Conservation (phyloP, 2,888 invertebrate species). For the Lampropteryx suffumata region DNA sequence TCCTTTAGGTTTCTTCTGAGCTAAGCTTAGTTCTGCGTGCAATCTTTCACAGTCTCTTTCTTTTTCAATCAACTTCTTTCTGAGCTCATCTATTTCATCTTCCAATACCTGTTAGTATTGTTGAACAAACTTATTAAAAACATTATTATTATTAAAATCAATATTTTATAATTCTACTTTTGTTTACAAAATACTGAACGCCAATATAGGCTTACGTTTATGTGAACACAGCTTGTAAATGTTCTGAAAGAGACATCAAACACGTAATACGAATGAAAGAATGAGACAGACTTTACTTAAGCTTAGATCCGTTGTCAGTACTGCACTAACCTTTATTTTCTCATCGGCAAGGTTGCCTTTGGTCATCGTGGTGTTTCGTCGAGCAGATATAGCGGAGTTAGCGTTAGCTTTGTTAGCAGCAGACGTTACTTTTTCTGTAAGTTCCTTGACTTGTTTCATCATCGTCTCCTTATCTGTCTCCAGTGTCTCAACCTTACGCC, state of each 20-base stretch:
- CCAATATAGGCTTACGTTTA: too few relatives aligned
- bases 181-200: too few relatives aligned
- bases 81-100: constrained; percentile 88
- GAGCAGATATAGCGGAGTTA: constrained; percentile 54
- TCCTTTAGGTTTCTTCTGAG: constrained; percentile 84
- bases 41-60: constrained; percentile 91
- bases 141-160: not conserved
- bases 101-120: constrained; percentile 84
- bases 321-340: constrained; percentile 83
- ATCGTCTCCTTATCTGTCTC: constrained; percentile 90
- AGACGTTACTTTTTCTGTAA: constrained; percentile 87
- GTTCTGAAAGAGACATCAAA: too few relatives aligned
- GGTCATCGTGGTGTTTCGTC: constrained; percentile 52
- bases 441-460: constrained; percentile 89
- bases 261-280: too few relatives aligned
- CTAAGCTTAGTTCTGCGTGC: constrained; percentile 86
- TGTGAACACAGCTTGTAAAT: too few relatives aligned
- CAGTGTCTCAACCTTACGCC: constrained; percentile 92
- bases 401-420: constrained; percentile 63
- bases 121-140: too few relatives aligned
- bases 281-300: too few relatives aligned
- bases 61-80: constrained; percentile 91
- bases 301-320: not conserved
- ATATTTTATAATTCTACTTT: too few relatives aligned
- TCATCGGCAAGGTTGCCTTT: constrained; percentile 84